A percentile compares a stretch with the other conserved stretches of the same genome.
phyloP scores from a whole-genome alignment of 1,140 invertebrate genomes.

The Hirudo medicinalis region DNA sequence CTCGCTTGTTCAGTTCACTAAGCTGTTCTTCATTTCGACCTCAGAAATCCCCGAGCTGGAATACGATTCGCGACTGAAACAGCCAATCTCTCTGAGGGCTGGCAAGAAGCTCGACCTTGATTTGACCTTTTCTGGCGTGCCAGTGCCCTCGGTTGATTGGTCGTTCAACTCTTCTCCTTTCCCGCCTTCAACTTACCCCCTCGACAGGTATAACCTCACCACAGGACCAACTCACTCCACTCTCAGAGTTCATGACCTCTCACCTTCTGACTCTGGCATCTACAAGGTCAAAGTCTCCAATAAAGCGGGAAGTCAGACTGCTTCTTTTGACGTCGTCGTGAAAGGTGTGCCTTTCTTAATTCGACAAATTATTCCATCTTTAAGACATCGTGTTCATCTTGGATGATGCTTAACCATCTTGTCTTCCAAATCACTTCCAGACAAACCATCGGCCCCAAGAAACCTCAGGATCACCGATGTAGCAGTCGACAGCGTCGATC shows the following conservation, averaged over 20 bases:
- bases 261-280: constrained; percentile 87
- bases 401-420: constrained; percentile 2
- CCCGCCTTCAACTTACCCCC: constrained; percentile 24
- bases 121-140: constrained; percentile 65
- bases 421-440: constrained; percentile 8
- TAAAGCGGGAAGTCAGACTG: constrained; percentile 76
- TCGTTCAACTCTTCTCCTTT: constrained; percentile 55
- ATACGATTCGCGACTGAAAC: constrained; percentile 36
- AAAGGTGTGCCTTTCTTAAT: constrained; percentile 58
- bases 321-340: constrained; percentile 74
- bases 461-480: constrained; percentile 47
- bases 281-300: constrained; percentile 87
- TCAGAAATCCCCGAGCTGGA: constrained; percentile 32
- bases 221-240: constrained; percentile 27
- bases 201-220: constrained; percentile 12
- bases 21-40: not conserved
- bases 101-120: constrained; percentile 32
- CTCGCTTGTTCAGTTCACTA: not conserved
- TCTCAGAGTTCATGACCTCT: constrained; percentile 73
- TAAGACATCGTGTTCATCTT: too few relatives aligned
- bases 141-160: constrained; percentile 79
- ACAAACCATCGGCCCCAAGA: constrained; percentile 22
- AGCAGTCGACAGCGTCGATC: constrained; percentile 60
- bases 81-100: constrained; percentile 32
- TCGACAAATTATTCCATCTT: not conserved